phyloP scores from a whole-genome alignment of 1,140 invertebrate species.

The Nephotettix cincticeps region DNA sequence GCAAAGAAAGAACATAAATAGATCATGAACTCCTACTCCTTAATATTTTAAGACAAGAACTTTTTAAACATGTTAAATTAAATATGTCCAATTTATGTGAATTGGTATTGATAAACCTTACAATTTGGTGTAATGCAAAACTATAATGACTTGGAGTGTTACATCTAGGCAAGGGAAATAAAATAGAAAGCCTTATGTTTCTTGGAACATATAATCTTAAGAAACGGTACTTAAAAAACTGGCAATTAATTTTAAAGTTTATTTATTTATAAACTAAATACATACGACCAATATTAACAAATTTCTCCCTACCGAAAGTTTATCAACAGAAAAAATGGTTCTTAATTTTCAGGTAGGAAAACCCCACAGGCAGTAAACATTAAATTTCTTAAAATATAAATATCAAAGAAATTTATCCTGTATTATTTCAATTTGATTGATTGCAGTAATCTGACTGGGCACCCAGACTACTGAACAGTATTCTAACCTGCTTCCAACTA shows the following conservation, averaged over 20 bases:
- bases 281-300: neutral
- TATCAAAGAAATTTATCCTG: conserved; percentile 1
- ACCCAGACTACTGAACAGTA: neutral
- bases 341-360: neutral
- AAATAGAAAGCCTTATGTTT: neutral
- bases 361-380: neutral
- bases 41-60: no score
- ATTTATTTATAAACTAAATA: neutral
- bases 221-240: neutral
- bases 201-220: neutral
- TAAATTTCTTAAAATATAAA: conserved; percentile 6
- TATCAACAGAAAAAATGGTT: neutral
- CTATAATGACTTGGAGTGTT: neutral
- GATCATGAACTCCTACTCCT: no score
- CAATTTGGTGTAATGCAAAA: neutral
- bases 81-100: neutral
- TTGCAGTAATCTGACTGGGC: neutral
- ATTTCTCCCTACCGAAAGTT: neutral
- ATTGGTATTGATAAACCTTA: neutral
- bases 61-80: no score
- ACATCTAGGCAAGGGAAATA: neutral
- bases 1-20: no score
- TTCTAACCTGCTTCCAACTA: neutral
- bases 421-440: neutral
- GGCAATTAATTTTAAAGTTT: neutral